phyloP scores from a whole-genome alignment of 2,797 vertebrate genomes.

The Sorex maritimensis region DNA sequence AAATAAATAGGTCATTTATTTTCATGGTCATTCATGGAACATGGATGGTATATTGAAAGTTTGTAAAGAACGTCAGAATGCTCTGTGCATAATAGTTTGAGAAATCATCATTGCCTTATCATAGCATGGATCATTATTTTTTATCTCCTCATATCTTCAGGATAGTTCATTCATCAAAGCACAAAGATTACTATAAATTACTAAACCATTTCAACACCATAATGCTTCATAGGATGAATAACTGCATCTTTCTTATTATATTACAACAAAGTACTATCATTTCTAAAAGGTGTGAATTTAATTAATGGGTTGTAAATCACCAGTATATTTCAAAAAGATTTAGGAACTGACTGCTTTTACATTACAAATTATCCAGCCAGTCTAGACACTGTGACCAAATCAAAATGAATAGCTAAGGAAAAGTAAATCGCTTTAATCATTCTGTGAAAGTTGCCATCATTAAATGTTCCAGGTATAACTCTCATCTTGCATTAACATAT shows the following conservation, averaged over 20 bases:
- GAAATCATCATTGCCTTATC: constrained; percentile 74
- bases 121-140: constrained; percentile 70
- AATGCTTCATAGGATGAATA: constrained; percentile 39
- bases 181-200: constrained; percentile 29
- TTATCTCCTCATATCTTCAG: constrained; percentile 58
- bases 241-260: constrained; percentile 59
- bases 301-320: constrained; percentile 59
- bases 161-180: constrained; percentile 54
- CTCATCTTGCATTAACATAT: neutral
- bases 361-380: constrained; percentile 66
- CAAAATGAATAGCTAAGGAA: constrained; percentile 46
- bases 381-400: constrained; percentile 43
- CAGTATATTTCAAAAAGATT: constrained; percentile 65
- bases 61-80: constrained; percentile 62
- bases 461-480: constrained; percentile 61
- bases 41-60: neutral
- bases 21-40: neutral
- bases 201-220: constrained; percentile 48
- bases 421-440: constrained; percentile 25
- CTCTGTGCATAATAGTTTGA: constrained; percentile 38
- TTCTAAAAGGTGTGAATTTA: constrained; percentile 72
- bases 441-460: constrained; percentile 56
- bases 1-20: no score
- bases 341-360: constrained; percentile 61
- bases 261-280: constrained; percentile 59